A percentile compares a stretch with the other conserved stretches of the same genome.
These are phyloP conservation scores for Oryzias woworae DNA, from an alignment of 2,113 vertebrate species.

Conservation along the genomic window DNA sequence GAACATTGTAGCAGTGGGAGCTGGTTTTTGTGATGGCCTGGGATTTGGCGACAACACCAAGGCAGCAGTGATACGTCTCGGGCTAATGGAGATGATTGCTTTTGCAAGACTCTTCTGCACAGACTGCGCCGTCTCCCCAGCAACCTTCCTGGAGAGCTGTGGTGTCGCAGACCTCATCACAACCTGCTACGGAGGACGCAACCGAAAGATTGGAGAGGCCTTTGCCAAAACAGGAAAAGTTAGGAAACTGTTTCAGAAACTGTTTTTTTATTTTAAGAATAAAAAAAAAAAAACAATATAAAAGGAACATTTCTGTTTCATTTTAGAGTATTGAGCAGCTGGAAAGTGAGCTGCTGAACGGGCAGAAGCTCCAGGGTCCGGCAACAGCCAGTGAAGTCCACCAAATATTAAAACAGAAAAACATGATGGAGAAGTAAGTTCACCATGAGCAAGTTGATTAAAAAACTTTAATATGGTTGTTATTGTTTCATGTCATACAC, in stretches of 20 bases:
- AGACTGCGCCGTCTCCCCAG: conserved; percentile 75
- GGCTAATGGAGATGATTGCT: conserved; percentile 96
- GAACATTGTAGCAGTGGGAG: conserved; percentile 93
- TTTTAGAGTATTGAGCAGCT: conserved; percentile 90
- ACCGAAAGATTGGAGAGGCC: conserved; percentile 92
- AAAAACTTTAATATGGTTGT: background rate
- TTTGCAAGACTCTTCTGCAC: conserved; percentile 91
- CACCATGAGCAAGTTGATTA: background rate
- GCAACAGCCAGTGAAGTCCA: conserved; percentile 89
- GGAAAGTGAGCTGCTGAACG: conserved; percentile 95
- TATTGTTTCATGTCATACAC: too few species aligned
- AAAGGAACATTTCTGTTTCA: background rate
- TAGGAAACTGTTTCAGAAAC: conserved; percentile 43
- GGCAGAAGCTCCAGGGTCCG: conserved; percentile 98
- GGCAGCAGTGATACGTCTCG: conserved; percentile 93
- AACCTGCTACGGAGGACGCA: conserved; percentile 93
- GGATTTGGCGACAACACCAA: conserved; percentile 96
- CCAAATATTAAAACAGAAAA: conserved; percentile 86
- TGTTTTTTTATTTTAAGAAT: too few species aligned
- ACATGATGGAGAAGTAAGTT: conserved; percentile 87
- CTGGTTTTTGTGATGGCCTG: conserved; percentile 96
- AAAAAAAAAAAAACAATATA: too few species aligned
- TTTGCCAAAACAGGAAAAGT: conserved; percentile 93
- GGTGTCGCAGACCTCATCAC: conserved; percentile 95
- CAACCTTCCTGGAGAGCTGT: conserved; percentile 97